Base-by-base conservation (phyloP, 2,113 vertebrate genomes). In the Tringa solitaria region DNA sequence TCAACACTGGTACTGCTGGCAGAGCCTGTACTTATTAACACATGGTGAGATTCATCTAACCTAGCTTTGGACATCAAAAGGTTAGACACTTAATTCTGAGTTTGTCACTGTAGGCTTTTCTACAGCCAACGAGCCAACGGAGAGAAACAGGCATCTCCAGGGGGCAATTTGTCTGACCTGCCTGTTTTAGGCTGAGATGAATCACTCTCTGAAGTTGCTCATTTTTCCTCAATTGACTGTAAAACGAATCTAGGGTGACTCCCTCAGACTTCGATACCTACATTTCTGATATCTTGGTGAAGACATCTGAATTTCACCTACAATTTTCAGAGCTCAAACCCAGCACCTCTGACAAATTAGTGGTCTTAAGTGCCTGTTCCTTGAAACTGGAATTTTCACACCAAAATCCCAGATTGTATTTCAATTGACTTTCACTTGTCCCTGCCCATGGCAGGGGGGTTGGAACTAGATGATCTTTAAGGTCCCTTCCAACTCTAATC, bases 161-260 rank as follows among this genome's bases (percentile, higher is more conserved):
- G 50, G 82, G 46, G 8, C 50, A 72, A 50, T 45, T 22, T 5
- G 0, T 73, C 83, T 73, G 67, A 93, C 79, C 88, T 93, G 67
- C 45, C 83, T 77, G 22, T 84, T 92, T 93, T 63, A 77, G 79
- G 86, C 79, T 54, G 50, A 95, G 86, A 92, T 70, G 10, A 95
- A 92, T 95, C 83, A 86, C 54, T 19, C 79, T 79, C 86, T 92
- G 51, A 93, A 95, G 60, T 50, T 41, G n/a, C 14, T 39, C 60
- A 63, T 95, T 96, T 81, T 68, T 87, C 48, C 67, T 69, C 86
- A 86, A 3, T 8, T 89, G 63, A 73, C 79, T 50, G 32, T 17
- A 43, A 80, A 77, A 18, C 27, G 14, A 80, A 92, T 53, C 48
- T 50, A 77, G 51, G 46, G 10, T 81, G 80, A 59, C 60, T 75